Conservation (phyloP, 2,113 vertebrate genomes). For the Labeo rohita region DNA sequence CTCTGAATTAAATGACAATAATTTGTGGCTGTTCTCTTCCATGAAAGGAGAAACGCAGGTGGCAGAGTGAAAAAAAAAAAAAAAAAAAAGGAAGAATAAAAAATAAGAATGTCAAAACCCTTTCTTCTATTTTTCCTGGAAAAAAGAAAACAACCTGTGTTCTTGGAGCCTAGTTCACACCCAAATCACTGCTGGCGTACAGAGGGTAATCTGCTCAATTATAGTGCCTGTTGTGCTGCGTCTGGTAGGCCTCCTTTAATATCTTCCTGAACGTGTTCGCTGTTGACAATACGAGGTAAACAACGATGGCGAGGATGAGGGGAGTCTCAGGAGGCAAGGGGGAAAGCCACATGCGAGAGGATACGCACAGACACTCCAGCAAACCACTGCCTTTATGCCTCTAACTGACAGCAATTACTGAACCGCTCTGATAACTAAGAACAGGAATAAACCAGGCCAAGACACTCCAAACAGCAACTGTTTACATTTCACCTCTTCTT, state of each 20-base stretch:
- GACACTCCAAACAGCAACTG: slow-evolving; percentile 65
- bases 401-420: slow-evolving; percentile 83
- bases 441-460: slow-evolving; percentile 46
- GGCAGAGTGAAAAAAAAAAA: slow-evolving; percentile 70
- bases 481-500: slow-evolving; percentile 64
- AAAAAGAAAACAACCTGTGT: slow-evolving; percentile 59
- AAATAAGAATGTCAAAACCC: slow-evolving; percentile 65
- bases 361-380: slow-evolving; percentile 66
- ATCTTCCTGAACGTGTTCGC: slow-evolving; percentile 59
- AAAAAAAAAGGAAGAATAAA: slow-evolving; percentile 61
- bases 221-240: slow-evolving; percentile 67
- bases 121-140: slow-evolving; percentile 57
- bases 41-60: slow-evolving; percentile 69
- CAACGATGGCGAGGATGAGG: slow-evolving; percentile 67
- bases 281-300: slow-evolving; percentile 81
- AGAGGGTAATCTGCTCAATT: slow-evolving; percentile 80
- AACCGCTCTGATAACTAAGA: slow-evolving; percentile 51
- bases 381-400: slow-evolving; percentile 58
- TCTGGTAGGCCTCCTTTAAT: slow-evolving; percentile 69
- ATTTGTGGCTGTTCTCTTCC: slow-evolving; percentile 54
- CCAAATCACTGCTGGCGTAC: slow-evolving; percentile 72
- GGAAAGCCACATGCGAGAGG: slow-evolving; percentile 61
- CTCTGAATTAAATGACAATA: slow-evolving; percentile 33
- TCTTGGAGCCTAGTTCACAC: slow-evolving; percentile 65
- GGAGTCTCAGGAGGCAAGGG: slow-evolving; percentile 76